Percentiles rank a stretch among this genome's conserved stretches.
Evolutionary conservation across 2,113 vertebrate genomes (phyloP).

Genomic region (Ceyx melanurus): DNA sequence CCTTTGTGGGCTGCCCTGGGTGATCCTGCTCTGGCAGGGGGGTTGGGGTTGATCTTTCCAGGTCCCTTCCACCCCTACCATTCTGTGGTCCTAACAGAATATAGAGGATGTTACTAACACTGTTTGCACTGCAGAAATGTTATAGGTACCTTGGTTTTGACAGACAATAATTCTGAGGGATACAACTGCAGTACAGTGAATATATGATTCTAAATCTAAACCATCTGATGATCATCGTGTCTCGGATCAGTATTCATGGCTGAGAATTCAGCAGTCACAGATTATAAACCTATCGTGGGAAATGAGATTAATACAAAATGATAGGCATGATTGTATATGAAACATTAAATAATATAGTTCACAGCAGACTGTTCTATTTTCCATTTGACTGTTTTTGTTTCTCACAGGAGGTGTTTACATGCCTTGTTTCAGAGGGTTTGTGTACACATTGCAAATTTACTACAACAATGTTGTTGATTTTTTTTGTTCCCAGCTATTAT

Average conservation of each 20-base stretch:
- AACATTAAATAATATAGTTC: not conserved
- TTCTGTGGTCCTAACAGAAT: not conserved
- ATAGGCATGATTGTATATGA: not conserved
- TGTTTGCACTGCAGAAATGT: not conserved
- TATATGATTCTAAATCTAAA: not conserved
- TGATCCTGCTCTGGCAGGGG: too few species aligned
- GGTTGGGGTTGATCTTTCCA: too few species aligned
- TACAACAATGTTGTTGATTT: not conserved
- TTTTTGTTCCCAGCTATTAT: not conserved
- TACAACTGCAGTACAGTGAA: not conserved
- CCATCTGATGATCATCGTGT: not conserved
- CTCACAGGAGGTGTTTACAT: conserved; percentile 18
- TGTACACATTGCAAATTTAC: not conserved
- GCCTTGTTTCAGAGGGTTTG: conserved; percentile 1
- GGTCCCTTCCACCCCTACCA: too few species aligned
- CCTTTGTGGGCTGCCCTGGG: too few species aligned
- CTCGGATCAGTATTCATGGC: not conserved
- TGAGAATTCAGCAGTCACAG: not conserved
- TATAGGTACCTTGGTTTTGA: not conserved
- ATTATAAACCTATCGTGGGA: not conserved
- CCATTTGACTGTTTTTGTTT: conserved; percentile 17
- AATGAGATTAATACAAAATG: not conserved
- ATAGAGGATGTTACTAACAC: not conserved
- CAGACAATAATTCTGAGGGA: not conserved
- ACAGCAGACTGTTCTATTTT: conserved; percentile 4